phyloP scores from a whole-genome alignment of 2,113 vertebrate genomes.

The Macrotus californicus region DNA sequence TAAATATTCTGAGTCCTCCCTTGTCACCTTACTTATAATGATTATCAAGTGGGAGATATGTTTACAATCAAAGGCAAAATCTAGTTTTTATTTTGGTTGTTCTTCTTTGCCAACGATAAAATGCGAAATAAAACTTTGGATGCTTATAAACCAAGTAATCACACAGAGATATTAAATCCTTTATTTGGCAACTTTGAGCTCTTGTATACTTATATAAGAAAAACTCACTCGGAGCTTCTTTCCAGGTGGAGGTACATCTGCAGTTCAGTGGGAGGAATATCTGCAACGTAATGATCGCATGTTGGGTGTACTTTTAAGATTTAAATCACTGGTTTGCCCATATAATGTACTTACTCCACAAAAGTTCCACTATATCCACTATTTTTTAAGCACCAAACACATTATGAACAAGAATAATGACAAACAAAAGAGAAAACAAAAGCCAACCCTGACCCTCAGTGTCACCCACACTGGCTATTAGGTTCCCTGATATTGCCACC shows the following conservation, averaged over 20 bases:
- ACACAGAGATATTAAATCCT: not conserved
- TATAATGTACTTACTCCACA: not conserved
- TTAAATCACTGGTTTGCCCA: slow-evolving; percentile 10
- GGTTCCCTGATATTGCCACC: not conserved
- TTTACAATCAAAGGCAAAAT: slow-evolving; percentile 18
- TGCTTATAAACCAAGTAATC: not conserved
- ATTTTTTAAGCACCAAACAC: not conserved
- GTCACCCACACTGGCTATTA: not conserved
- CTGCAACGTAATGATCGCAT: not conserved
- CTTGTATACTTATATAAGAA: not conserved
- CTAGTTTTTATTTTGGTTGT: slow-evolving; percentile 20
- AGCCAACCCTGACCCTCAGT: not conserved
- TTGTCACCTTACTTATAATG: slow-evolving; percentile 50
- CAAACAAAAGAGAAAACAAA: not conserved
- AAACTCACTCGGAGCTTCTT: not conserved
- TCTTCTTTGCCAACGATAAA: not conserved
- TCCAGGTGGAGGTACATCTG: not conserved
- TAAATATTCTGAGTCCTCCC: slow-evolving; percentile 35
- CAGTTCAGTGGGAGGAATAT: not conserved
- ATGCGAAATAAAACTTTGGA: not conserved
- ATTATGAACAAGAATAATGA: not conserved
- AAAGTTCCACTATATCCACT: not conserved
- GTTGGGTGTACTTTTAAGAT: not conserved
- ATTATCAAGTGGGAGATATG: slow-evolving; percentile 52
- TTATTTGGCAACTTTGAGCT: not conserved